Base-by-base conservation (phyloP, 1,140 invertebrate genomes). In the Hyles euphorbiae region DNA sequence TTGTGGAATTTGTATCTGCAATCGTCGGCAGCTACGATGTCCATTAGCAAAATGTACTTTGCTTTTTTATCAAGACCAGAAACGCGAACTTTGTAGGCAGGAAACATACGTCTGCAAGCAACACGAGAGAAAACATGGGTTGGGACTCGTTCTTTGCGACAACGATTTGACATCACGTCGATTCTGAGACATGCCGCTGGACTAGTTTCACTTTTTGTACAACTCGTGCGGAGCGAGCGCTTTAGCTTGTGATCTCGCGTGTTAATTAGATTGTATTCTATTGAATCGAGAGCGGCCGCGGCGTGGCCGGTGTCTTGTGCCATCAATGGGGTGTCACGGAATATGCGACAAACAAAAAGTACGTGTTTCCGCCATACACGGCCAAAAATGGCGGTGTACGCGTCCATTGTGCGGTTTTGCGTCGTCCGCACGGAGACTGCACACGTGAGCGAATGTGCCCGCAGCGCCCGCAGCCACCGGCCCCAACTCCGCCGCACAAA, bases 1-100 rank as follows among this genome's bases (percentile, higher is more conserved):
- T 97, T 97, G 91, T 97, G 96, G 92, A 97, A 98, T 92, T 97
- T 97, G 93, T 97, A 97, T 92, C 95, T 93, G 91, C 95, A 96
- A 92, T 97, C 96, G 90, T 97, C 96, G 65, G 95, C 95, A 76
- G 96, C 94, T 78, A 96, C 95, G 91, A 97, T 96, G 93, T 97
- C 96, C 94, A 97, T 96, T 89, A 98, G 92, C 74, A 97, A 93
- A 88, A 97, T 97, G 93, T 97, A 98, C 93, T 97, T 97, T 91
- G 96, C 95, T 91, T 96, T 94, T 92, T 95, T 96, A 93, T 98
- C 96, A 91, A 97, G 93, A 82, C 96, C 96, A 88, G 95, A 95
- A 78, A 96, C 94, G 90, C 95, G 94, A 89, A 96, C 95, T 93
- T 96, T 96, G 94, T 95, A 96, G 90, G 95, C 95, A 91, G 95